These are phyloP conservation scores for Dolomedes plantarius DNA, from an alignment of 2,888 invertebrate species.

Conservation along the genomic window DNA sequence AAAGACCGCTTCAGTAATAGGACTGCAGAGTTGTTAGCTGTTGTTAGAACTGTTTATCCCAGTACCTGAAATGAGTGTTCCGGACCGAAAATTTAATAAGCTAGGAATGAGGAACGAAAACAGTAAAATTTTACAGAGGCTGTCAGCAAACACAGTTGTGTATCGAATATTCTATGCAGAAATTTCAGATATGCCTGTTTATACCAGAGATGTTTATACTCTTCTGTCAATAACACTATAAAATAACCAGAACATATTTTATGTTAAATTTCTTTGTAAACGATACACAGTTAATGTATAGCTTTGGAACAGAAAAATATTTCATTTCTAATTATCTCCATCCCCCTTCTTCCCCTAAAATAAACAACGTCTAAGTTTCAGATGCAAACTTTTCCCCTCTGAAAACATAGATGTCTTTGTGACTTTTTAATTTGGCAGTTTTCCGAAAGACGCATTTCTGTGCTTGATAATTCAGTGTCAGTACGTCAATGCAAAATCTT, in stretches of 20 bases:
- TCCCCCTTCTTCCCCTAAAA: too few species aligned
- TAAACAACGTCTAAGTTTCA: not conserved
- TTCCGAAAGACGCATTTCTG: not conserved
- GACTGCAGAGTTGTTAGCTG: not conserved
- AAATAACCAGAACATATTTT: too few species aligned
- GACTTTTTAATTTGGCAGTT: not conserved
- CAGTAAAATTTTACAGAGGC: not conserved
- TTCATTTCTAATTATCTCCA: too few species aligned
- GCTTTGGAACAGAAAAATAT: too few species aligned
- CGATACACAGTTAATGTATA: too few species aligned
- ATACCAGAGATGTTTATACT: not conserved
- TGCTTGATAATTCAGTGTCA: constrained; percentile 32
- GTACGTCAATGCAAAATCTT: constrained; percentile 56
- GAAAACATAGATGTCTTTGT: not conserved
- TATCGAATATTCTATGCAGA: not conserved
- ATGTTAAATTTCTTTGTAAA: too few species aligned
- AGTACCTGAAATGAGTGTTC: not conserved
- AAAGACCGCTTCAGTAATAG: not conserved
- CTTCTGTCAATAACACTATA: not conserved
- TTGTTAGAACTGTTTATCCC: not conserved
- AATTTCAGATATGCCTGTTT: constrained; percentile 4
- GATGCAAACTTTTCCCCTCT: not conserved
- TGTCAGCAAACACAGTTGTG: constrained; percentile 2
- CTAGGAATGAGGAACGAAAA: not conserved
- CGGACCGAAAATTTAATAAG: not conserved